Base-by-base conservation (phyloP, 2,888 invertebrate species). In the Hydrotaea cyrtoneurina region DNA sequence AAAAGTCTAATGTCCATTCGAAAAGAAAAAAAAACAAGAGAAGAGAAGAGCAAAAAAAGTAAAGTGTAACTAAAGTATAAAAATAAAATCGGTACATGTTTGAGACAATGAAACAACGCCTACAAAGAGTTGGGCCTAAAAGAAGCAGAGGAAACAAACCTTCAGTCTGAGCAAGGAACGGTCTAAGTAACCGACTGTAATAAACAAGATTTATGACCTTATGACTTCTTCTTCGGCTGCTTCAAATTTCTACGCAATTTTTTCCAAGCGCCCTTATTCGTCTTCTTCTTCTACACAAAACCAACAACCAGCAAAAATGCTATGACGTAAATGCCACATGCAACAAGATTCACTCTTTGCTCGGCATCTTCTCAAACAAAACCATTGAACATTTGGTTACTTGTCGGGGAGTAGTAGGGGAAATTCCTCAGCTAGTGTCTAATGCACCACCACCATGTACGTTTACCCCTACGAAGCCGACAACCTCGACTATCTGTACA, bases 191-290 rank as follows among this genome's bases (percentile, higher is more conserved):
- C 31, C 62, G 53, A 78, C 64, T 31, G 66, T 77, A 78, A 81
- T 86, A 86, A 86, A 86, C 82, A 84, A 86, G 86, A 86, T 86
- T 86, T 86, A 86, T 86, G 80, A 26, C 71, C 86, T 86, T 86
- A 86, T 85, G 83, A 83, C 77, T 80, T 82, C 7, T 2, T 31
- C 7, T 31, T 31, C 7, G 2, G 2, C 7, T 31, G 7, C 82
- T 82, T 78, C 73, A 80, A 86, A 83, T 81, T 79, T 85, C 85
- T 82, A 82, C 71, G 82, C 79, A 85, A 85, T 85, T 85, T 82
- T 82, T n/a, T n/a, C n/a, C 55, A 46, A 74, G 76, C 85, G 85
- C 77, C 74, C 75, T 71, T n/a, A n/a, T 57, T 66, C 43, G 0
- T 4, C 31, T 36, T 31, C 31, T 31, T 7, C 7, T 7, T 31